Conservation (phyloP, 2,888 invertebrate species). For the Kuschelorhynchus macadamiae region DNA sequence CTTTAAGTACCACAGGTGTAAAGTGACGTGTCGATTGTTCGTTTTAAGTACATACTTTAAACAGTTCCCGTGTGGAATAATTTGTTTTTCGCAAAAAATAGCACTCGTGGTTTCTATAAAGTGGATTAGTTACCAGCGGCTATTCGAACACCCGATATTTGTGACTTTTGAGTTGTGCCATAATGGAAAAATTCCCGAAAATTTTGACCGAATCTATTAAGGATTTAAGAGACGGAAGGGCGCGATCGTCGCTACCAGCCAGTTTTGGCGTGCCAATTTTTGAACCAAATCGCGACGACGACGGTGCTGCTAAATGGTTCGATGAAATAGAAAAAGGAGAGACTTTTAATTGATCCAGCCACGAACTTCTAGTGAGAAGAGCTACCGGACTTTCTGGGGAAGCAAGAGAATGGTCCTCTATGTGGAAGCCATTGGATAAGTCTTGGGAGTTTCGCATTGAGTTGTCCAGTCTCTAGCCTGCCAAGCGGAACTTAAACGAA, state of each 20-base stretch:
- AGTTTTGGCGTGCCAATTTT: background rate
- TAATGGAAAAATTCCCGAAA: constrained; percentile 20
- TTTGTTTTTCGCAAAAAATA: too few species aligned
- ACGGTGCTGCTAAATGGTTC: constrained; percentile 34
- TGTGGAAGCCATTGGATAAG: constrained; percentile 35
- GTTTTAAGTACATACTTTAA: too few species aligned
- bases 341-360: constrained; percentile 11
- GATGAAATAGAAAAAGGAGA: constrained; percentile 32
- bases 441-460: constrained; percentile 38
- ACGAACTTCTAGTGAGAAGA: background rate
- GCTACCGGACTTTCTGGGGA: constrained; percentile 13
- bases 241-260: background rate
- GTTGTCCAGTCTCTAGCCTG: constrained; percentile 33
- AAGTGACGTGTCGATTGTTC: too few species aligned
- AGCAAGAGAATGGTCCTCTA: constrained; percentile 31
- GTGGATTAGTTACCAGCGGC: too few species aligned
- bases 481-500: constrained; percentile 34
- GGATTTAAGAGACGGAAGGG: background rate
- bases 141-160: too few species aligned
- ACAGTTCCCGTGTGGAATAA: too few species aligned
- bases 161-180: too few species aligned
- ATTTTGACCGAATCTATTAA: background rate
- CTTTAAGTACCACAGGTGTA: too few species aligned
- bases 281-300: constrained; percentile 21
- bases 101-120: too few species aligned